Evolutionary conservation across 2,113 vertebrate genomes (phyloP).

Genomic region (Gavialis gangeticus): DNA sequence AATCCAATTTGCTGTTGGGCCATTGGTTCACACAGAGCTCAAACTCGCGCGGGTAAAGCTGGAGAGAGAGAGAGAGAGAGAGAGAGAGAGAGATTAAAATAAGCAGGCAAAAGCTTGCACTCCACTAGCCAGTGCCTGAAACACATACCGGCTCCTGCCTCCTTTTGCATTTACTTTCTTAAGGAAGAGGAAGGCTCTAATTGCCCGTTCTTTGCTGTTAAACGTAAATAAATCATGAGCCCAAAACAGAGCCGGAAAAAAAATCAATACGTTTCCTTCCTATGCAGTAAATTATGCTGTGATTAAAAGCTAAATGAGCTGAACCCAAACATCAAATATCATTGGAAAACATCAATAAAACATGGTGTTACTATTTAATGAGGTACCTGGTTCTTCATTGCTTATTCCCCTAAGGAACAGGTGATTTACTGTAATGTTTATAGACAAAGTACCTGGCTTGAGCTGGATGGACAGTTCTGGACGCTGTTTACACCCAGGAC

Average conservation of each 20-base stretch:
- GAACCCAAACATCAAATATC: conserved; percentile 15
- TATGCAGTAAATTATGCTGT: not conserved
- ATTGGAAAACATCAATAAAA: conserved; percentile 42
- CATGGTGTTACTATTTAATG: not conserved
- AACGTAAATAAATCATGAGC: not conserved
- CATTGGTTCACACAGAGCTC: not conserved
- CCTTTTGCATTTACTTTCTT: not conserved
- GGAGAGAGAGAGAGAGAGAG: rapidly evolving
- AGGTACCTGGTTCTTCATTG: not conserved
- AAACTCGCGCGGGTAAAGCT: not conserved
- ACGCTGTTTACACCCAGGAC: not conserved
- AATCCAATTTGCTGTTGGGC: not conserved
- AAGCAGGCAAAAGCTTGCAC: no score
- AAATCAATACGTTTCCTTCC: conserved; percentile 9
- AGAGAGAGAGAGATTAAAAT: rapidly evolving
- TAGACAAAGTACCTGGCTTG: not conserved
- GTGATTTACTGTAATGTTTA: rapidly evolving
- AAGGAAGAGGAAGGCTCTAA: not conserved
- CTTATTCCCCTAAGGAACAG: not conserved
- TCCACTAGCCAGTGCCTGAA: not conserved
- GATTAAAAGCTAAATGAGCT: conserved; percentile 60
- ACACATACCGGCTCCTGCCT: not conserved
- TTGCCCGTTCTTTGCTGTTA: rapidly evolving
- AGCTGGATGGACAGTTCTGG: rapidly evolving
- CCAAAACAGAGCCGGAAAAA: not conserved